Percentiles rank a stretch among this genome's conserved stretches.
Conservation (phyloP, 2,888 invertebrate species). For the Falcaria lacertinaria region DNA sequence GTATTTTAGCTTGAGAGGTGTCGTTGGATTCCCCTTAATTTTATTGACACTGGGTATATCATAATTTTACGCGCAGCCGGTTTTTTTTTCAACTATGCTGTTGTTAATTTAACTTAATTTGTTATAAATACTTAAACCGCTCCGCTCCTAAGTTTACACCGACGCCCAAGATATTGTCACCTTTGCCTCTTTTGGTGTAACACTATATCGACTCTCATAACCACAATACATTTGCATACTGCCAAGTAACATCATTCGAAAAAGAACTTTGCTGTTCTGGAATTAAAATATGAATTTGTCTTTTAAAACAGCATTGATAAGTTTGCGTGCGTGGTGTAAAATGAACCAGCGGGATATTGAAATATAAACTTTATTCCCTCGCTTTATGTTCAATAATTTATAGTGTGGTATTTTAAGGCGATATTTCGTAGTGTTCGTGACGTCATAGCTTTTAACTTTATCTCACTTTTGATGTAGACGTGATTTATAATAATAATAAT, state of each 20-base stretch:
- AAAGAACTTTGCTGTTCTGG: neutral
- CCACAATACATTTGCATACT: slow-evolving; percentile 21
- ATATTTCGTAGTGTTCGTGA: slow-evolving; percentile 27
- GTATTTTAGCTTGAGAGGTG: no score
- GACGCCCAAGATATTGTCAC: slow-evolving; percentile 30
- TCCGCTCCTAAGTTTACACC: slow-evolving; percentile 18
- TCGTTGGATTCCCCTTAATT: no score
- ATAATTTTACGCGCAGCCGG: no score
- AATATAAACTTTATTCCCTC: slow-evolving; percentile 51
- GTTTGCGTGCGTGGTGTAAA: slow-evolving; percentile 39
- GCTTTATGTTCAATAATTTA: slow-evolving; percentile 44
- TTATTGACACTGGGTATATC: no score
- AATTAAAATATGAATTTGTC: neutral
- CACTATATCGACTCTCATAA: slow-evolving; percentile 56
- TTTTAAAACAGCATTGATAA: neutral
- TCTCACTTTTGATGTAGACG: neutral
- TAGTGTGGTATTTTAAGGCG: slow-evolving; percentile 37
- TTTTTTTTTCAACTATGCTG: no score
- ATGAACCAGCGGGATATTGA: slow-evolving; percentile 50
- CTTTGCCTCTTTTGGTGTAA: slow-evolving; percentile 50
- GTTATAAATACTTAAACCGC: neutral
- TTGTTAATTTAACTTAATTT: no score
- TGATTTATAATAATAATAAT: neutral
- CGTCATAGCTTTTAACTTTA: neutral
- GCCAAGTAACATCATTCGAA: slow-evolving; percentile 15